phyloP scores from a whole-genome alignment of 2,888 invertebrate species.

The Xylota segnis region DNA sequence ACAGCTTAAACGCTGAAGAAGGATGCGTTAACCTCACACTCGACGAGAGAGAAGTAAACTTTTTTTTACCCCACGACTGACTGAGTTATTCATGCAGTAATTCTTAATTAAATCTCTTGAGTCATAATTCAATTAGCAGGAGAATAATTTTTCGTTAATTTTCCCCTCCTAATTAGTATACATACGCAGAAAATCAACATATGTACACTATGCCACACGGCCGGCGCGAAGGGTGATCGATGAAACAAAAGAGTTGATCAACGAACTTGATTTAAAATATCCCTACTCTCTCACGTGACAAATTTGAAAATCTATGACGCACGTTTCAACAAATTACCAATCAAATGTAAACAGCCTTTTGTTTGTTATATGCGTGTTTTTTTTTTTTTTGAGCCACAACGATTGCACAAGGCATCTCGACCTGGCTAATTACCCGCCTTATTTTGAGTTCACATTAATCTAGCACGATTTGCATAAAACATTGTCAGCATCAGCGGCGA shows the following conservation, averaged over 20 bases:
- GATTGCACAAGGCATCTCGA: slow-evolving; percentile 19
- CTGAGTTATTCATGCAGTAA: slow-evolving; percentile 6
- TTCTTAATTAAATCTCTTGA: slow-evolving; percentile 35
- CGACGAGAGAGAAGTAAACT: background rate
- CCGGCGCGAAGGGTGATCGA: background rate
- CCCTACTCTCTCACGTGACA: slow-evolving; percentile 17
- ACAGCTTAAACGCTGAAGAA: background rate
- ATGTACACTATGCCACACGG: no score
- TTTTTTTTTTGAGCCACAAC: background rate
- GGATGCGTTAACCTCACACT: slow-evolving; percentile 43
- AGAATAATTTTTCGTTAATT: slow-evolving; percentile 25
- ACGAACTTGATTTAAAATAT: slow-evolving; percentile 44
- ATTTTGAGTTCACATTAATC: slow-evolving; percentile 14
- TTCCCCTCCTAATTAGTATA: slow-evolving; percentile 8
- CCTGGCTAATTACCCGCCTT: slow-evolving; percentile 38
- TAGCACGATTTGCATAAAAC: slow-evolving; percentile 54
- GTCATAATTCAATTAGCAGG: slow-evolving; percentile 48
- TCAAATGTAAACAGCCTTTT: slow-evolving; percentile 19
- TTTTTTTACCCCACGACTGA: background rate
- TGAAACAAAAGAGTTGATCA: slow-evolving; percentile 53
- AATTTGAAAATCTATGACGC: slow-evolving; percentile 38
- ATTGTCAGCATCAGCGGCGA: slow-evolving; percentile 33
- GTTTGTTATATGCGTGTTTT: slow-evolving; percentile 10
- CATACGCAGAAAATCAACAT: slow-evolving; percentile 21
- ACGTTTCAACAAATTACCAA: slow-evolving; percentile 22